Evolutionary conservation across 2,113 vertebrate species (phyloP), one percentile per base, ranked within the genome.

Genomic region (Rhagologus leucostigma): DNA sequence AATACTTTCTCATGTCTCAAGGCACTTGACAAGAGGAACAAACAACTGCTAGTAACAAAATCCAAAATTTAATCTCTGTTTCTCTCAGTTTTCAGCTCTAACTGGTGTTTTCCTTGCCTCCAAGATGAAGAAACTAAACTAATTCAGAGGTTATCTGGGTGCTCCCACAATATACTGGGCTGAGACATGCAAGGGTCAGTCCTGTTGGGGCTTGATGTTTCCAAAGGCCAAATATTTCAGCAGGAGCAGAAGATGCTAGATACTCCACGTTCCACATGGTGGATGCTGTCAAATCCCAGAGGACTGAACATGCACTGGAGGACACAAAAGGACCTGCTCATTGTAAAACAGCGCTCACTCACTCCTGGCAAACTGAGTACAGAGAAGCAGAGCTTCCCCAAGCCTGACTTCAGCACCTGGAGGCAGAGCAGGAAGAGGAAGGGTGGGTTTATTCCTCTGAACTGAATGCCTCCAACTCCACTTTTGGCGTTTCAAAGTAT

Each of bases 261-360:
- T 56, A 60, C 4, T 32, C 14, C 22, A 4, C 16, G 7, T 46
- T 82, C 14, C 33, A 26, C 3, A 16, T 0, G 0, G 16, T n/a
- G 5, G 15, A n/a, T 35, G 16, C 11, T 65, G 23, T 41, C n/a
- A 75, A 30, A 49, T 32, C 18, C 23, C 46, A 42, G 39, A 33
- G 33, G 53, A 67, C 1, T 78, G 35, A 24, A 56, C 0, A 1
- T 0, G 1, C 18, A 49, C 13, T 1, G 1, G 24, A 41, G n/a
- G 30, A 46, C 49, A 30, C 2, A 3, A 81, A 78, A 29, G 11
- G 30, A 79, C 14, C 42, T 79, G 23, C 13, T 22, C 1, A 1
- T 10, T 1, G 1, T 0, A 1, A 15, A 1, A 0, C 29, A 30
- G 13, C 4, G 2, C 39, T 81, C 1, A 0, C 5, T 87, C 16